phyloP scores from a whole-genome alignment of 2,113 vertebrate species.

The Sceloporus tristichus region DNA sequence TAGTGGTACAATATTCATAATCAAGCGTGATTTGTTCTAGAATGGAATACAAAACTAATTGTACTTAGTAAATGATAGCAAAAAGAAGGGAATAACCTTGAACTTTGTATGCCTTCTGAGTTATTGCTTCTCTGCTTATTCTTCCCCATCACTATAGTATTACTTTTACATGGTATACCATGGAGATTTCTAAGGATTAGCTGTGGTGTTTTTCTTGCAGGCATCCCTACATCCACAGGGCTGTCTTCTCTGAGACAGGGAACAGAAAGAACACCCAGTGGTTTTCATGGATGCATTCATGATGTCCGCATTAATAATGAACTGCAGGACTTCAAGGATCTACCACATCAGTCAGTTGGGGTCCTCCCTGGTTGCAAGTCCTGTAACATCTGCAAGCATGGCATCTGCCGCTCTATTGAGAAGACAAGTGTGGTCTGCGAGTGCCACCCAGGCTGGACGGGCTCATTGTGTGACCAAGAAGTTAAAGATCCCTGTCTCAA shows the following conservation, averaged over 20 bases:
- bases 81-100: neutral
- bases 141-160: neutral
- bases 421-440: slow-evolving; percentile 91
- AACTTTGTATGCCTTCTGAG: neutral
- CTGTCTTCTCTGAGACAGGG: slow-evolving; percentile 87
- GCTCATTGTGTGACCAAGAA: slow-evolving; percentile 90
- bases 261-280: slow-evolving; percentile 85
- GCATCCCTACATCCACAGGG: slow-evolving; percentile 88
- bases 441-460: slow-evolving; percentile 88
- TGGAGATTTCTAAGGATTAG: neutral
- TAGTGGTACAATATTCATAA: neutral
- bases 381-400: slow-evolving; percentile 93
- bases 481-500: slow-evolving; percentile 83
- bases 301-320: slow-evolving; percentile 94
- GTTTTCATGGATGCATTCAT: slow-evolving; percentile 94
- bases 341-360: slow-evolving; percentile 81
- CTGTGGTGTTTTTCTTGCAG: slow-evolving; percentile 71
- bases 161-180: neutral
- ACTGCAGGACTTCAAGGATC: slow-evolving; percentile 89
- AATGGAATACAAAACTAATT: neutral
- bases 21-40: too few species aligned
- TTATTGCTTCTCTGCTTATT: neutral
- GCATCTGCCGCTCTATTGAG: slow-evolving; percentile 88
- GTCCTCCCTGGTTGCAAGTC: slow-evolving; percentile 93
- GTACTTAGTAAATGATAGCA: neutral